Conservation (phyloP, 1,140 invertebrate species). For the Sesamia nonagrioides region DNA sequence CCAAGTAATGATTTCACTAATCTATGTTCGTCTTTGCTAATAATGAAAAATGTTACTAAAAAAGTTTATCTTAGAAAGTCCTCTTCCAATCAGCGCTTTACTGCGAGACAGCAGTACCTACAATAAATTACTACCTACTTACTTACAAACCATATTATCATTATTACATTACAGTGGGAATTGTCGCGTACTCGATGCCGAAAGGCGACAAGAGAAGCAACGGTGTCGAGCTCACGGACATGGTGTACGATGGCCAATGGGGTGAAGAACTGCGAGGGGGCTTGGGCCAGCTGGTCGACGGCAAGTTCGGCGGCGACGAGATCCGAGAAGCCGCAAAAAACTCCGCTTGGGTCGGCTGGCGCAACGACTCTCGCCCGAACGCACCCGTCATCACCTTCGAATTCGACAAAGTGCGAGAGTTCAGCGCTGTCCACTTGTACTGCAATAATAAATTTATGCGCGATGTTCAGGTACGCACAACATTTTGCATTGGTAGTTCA, state of each 20-base stretch:
- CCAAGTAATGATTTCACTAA: not conserved
- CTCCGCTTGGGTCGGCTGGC: constrained; percentile 96
- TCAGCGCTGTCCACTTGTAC: constrained; percentile 94
- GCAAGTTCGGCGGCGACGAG: constrained; percentile 85
- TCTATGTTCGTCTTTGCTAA: too few species aligned
- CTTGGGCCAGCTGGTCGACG: constrained; percentile 97
- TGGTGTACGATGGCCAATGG: constrained; percentile 96
- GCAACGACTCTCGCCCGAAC: constrained; percentile 91
- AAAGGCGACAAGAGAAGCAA: constrained; percentile 94
- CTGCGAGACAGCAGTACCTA: not conserved
- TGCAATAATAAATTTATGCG: constrained; percentile 94
- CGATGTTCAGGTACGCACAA: constrained; percentile 90
- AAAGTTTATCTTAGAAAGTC: too few species aligned
- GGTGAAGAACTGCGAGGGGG: constrained; percentile 92
- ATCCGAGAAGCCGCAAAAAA: constrained; percentile 91
- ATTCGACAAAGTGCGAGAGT: constrained; percentile 95
- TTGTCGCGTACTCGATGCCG: constrained; percentile 94
- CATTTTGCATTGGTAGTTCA: not conserved
- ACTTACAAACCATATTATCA: constrained; percentile 7
- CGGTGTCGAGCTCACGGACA: constrained; percentile 95
- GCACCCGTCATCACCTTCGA: constrained; percentile 94
- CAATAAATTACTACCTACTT: not conserved
- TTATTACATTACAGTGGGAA: constrained; percentile 92
- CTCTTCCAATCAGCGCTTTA: not conserved
- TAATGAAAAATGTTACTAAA: too few species aligned